Evolutionary conservation across 2,888 invertebrate species (phyloP).

Genomic region (Melipona beecheii): DNA sequence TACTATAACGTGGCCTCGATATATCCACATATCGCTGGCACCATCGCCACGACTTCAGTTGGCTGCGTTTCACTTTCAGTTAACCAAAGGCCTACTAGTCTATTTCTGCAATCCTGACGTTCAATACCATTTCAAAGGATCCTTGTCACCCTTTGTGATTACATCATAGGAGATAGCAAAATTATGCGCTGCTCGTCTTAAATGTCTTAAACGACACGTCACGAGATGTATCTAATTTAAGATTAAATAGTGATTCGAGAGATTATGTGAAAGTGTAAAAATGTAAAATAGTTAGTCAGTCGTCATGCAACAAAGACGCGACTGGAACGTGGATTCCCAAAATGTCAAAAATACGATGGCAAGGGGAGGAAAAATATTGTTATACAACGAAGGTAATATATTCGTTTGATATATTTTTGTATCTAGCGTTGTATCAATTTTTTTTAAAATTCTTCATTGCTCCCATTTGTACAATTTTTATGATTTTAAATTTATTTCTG

Average conservation of each 20-base stretch:
- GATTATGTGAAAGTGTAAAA: neutral
- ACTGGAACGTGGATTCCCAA: too few relatives aligned
- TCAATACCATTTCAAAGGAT: constrained; percentile 41
- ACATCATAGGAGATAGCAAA: constrained; percentile 19
- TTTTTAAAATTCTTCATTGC: neutral
- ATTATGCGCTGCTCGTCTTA: constrained; percentile 12
- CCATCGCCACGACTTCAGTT: constrained; percentile 32
- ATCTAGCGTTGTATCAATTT: neutral
- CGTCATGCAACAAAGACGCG: too few relatives aligned
- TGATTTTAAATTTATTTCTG: neutral
- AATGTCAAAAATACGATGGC: neutral
- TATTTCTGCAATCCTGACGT: constrained; percentile 45
- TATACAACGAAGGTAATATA: neutral
- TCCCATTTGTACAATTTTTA: too few relatives aligned
- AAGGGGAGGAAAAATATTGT: neutral
- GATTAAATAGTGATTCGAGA: neutral
- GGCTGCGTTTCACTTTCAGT: constrained; percentile 50
- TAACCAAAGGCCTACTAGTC: constrained; percentile 37
- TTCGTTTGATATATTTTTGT: neutral
- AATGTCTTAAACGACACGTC: constrained; percentile 22
- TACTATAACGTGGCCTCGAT: constrained; percentile 41
- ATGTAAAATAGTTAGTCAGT: too few relatives aligned
- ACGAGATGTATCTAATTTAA: constrained; percentile 2
- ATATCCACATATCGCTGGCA: constrained; percentile 32
- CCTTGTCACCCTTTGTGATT: constrained; percentile 40